Percentiles rank a stretch among this genome's conserved stretches.
Evolutionary conservation across 37 sponge, comb jelly and placozoan genomes (phyloP).

Genomic region (Amphimedon queenslandica): DNA sequence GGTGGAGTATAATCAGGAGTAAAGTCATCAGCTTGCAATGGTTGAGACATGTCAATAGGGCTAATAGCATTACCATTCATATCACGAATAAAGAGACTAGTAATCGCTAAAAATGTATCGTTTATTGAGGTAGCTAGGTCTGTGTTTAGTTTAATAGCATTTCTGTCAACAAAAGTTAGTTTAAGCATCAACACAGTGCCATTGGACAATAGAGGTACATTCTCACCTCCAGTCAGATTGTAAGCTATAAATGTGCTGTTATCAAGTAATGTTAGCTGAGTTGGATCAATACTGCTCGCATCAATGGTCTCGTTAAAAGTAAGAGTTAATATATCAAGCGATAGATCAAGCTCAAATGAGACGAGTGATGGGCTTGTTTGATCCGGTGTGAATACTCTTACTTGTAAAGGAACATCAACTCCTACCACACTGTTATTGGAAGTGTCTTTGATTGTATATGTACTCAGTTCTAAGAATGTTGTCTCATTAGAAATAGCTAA

Average conservation of each 20-base stretch:
- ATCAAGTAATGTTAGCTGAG: conserved; percentile 44
- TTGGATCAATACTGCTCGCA: conserved; percentile 47
- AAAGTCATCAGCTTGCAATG: conserved; percentile 46
- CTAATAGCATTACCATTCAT: conserved; percentile 68
- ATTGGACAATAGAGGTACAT: conserved; percentile 31
- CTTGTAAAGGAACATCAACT: conserved; percentile 29
- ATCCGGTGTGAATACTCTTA: conserved; percentile 54
- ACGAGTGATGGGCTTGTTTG: conserved; percentile 67
- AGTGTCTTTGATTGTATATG: conserved; percentile 51
- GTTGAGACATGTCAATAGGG: conserved; percentile 22
- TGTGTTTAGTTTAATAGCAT: conserved; percentile 66
- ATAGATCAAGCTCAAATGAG: conserved; percentile 64
- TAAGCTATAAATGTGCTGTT: conserved; percentile 19
- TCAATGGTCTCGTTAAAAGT: conserved; percentile 81
- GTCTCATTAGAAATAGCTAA: conserved; percentile 59
- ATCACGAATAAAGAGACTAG: conserved; percentile 45
- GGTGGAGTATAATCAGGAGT: conserved; percentile 51
- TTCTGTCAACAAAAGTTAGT: conserved; percentile 68
- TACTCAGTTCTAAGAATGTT: conserved; percentile 51
- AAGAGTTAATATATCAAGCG: conserved; percentile 60
- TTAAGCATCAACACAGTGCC: conserved; percentile 43
- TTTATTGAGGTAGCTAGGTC: conserved; percentile 54
- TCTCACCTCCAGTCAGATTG: conserved; percentile 75
- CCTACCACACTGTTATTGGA: conserved; percentile 40
- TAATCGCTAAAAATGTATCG: conserved; percentile 57